phyloP scores from a whole-genome alignment of 2,888 invertebrate genomes.

The Lithosia quadra region DNA sequence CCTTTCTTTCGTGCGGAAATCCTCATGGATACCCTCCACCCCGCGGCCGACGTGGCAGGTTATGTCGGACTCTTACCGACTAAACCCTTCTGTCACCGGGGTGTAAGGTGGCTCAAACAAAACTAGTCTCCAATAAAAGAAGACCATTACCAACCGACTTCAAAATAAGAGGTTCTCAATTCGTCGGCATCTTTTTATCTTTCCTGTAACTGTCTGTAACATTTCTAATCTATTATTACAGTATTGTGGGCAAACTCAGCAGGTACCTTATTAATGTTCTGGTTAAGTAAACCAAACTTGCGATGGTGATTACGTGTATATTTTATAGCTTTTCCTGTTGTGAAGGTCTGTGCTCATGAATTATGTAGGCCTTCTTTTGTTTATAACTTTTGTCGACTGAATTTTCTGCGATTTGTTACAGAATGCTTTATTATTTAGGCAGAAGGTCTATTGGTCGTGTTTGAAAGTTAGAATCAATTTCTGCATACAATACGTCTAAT shows the following conservation, averaged over 20 bases:
- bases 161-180: too few species aligned
- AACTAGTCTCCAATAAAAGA: too few species aligned
- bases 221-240: background rate
- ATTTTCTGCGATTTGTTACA: constrained; percentile 17
- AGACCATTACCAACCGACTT: too few species aligned
- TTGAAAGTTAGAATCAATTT: constrained; percentile 8
- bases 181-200: too few species aligned
- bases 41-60: too few species aligned
- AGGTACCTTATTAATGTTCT: constrained; percentile 13
- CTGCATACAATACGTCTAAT: background rate
- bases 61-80: too few species aligned
- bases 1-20: too few species aligned
- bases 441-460: constrained; percentile 3
- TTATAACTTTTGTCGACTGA: constrained; percentile 17
- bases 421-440: constrained; percentile 23
- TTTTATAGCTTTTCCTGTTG: constrained; percentile 34
- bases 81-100: too few species aligned
- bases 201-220: too few species aligned
- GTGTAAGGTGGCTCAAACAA: too few species aligned
- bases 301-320: constrained; percentile 40
- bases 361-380: constrained; percentile 30
- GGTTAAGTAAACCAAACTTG: constrained; percentile 24
- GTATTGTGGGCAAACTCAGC: constrained; percentile 16
- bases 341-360: constrained; percentile 21
- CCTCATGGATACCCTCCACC: too few species aligned